These are phyloP conservation scores for Tetraneura akinire DNA, from an alignment of 1,140 invertebrate species.

Conservation along the genomic window DNA sequence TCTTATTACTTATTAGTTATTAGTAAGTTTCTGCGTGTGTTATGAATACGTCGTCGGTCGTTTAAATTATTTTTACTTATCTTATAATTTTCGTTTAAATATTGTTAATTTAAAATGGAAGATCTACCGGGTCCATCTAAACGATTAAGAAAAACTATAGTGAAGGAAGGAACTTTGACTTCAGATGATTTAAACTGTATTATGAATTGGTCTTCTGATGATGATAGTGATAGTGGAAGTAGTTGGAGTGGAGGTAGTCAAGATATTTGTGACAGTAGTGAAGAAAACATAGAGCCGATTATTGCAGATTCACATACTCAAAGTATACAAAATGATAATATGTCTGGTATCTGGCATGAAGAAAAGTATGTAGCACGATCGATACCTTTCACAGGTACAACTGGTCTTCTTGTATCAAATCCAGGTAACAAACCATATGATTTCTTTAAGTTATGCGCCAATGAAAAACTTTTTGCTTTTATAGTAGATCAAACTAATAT, in stretches of 20 bases:
- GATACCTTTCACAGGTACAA: constrained; percentile 16
- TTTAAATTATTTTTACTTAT: no score
- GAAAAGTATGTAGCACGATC: constrained; percentile 14
- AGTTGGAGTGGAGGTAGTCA: no score
- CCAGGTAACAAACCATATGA: neutral
- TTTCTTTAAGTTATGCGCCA: neutral
- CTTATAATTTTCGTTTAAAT: no score
- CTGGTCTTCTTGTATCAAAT: neutral
- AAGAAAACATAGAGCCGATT: neutral
- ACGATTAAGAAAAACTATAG: no score
- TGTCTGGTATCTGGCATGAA: neutral
- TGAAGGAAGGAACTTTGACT: no score
- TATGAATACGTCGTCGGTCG: no score
- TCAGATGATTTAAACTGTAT: no score
- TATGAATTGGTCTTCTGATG: no score
- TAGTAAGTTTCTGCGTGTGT: neutral
- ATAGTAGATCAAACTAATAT: constrained; percentile 17
- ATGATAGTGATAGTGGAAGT: no score
- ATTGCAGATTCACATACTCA: neutral
- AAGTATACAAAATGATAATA: neutral
- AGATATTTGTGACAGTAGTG: no score
- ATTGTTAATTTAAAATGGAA: no score
- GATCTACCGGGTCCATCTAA: no score
- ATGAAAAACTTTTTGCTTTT: neutral
- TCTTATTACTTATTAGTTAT: neutral